Evolutionary conservation across 2,888 invertebrate genomes (phyloP).

Genomic region (Muscina levida): DNA sequence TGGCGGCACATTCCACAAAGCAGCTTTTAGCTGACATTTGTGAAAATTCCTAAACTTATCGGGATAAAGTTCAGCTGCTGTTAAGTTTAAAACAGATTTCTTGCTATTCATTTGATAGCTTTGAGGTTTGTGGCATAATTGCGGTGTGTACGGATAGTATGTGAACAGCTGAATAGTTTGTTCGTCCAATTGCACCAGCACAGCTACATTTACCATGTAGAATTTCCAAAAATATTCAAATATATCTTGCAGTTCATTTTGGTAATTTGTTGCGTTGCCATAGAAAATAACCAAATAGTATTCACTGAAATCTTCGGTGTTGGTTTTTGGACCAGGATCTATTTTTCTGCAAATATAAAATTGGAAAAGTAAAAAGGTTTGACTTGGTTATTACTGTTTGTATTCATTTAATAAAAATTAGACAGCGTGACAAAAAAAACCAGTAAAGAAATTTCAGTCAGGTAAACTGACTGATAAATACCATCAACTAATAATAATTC

Average conservation of each 20-base stretch:
- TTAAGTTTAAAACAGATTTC: slow-evolving; percentile 35
- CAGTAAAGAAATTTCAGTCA: too few relatives aligned
- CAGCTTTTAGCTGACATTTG: slow-evolving; percentile 52
- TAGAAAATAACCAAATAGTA: slow-evolving; percentile 51
- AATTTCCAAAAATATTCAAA: slow-evolving; percentile 62
- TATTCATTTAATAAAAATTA: too few relatives aligned
- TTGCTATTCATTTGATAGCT: slow-evolving; percentile 2
- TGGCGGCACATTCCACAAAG: slow-evolving; percentile 65
- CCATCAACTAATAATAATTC: too few relatives aligned
- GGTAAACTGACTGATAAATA: too few relatives aligned
- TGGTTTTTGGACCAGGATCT: slow-evolving; percentile 22
- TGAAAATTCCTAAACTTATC: slow-evolving; percentile 55
- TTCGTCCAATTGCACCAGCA: slow-evolving; percentile 31
- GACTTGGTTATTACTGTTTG: not conserved
- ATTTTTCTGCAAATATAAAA: slow-evolving; percentile 48
- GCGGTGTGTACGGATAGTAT: slow-evolving; percentile 57
- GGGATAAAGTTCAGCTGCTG: slow-evolving; percentile 41
- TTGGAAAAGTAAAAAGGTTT: too few relatives aligned
- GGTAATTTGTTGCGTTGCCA: not conserved
- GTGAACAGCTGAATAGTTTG: slow-evolving; percentile 44
- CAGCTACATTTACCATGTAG: slow-evolving; percentile 54
- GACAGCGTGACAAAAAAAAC: too few relatives aligned
- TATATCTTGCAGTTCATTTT: slow-evolving; percentile 49
- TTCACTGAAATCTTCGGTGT: slow-evolving; percentile 49
- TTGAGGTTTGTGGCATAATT: slow-evolving; percentile 38